These are phyloP conservation scores for Pogonomyrmex californicus DNA, from an alignment of 1,140 invertebrate species.

Conservation along the genomic window DNA sequence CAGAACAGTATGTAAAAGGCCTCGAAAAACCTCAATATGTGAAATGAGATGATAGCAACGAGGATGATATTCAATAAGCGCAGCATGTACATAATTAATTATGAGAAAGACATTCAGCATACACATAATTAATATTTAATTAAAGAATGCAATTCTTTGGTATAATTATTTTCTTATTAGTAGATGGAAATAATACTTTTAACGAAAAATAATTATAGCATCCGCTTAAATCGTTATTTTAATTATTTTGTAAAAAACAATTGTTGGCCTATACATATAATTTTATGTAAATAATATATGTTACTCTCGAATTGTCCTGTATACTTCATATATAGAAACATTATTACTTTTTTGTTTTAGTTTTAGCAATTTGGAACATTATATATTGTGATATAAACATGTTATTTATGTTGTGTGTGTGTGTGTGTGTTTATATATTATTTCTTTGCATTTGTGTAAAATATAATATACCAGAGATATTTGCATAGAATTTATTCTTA, in stretches of 20 bases:
- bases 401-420: too few relatives aligned
- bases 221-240: conserved; percentile 38
- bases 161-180: conserved; percentile 51
- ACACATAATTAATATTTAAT: too few relatives aligned
- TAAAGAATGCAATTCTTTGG: conserved; percentile 64
- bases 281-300: conserved; percentile 34
- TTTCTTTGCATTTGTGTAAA: background rate
- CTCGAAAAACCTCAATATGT: conserved; percentile 88
- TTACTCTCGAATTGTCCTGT: conserved; percentile 33
- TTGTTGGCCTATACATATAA: background rate
- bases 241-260: conserved; percentile 52
- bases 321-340: too few relatives aligned
- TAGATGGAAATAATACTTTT: conserved; percentile 24
- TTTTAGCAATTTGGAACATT: too few relatives aligned
- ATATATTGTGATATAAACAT: too few relatives aligned
- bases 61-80: conserved; percentile 79
- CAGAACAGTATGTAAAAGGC: conserved; percentile 92
- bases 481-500: background rate
- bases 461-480: conserved; percentile 12
- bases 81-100: conserved; percentile 86
- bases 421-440: too few relatives aligned
- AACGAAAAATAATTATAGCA: conserved; percentile 24
- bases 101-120: too few relatives aligned
- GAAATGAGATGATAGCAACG: conserved; percentile 79
- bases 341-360: too few relatives aligned